Evolutionary conservation across 2,113 vertebrate genomes (phyloP).

Genomic region (Zeus faber): DNA sequence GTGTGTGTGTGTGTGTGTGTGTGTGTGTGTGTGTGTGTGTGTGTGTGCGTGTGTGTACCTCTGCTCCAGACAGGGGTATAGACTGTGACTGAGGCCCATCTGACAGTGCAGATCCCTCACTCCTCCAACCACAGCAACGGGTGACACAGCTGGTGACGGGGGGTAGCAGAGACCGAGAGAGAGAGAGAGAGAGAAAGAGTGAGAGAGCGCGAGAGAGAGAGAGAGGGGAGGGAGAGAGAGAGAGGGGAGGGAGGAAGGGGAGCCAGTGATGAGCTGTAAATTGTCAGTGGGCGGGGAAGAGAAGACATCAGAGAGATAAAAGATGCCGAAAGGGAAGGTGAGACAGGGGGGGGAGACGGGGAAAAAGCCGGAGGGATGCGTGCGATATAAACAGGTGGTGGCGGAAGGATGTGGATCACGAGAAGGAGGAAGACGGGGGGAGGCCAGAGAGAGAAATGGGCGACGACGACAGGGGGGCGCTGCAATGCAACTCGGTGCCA

Average conservation of each 20-base stretch:
- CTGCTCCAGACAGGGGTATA: conserved; percentile 61
- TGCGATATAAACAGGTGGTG: conserved; percentile 18
- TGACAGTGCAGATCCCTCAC: conserved; percentile 55
- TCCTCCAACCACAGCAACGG: conserved; percentile 21
- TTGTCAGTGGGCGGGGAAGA: conserved; percentile 21
- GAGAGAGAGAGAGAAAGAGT: not conserved
- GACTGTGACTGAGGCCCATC: conserved; percentile 68
- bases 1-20: conserved; percentile 14
- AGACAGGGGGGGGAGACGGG: conserved; percentile 8
- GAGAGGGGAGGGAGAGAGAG: not conserved
- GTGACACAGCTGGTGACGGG: conserved; percentile 41
- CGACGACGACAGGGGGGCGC: conserved; percentile 17
- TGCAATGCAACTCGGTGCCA: conserved; percentile 64
- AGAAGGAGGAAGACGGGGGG: conserved; percentile 10
- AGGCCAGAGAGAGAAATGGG: not conserved
- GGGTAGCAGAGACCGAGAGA: conserved; percentile 7
- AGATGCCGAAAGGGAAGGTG: not conserved
- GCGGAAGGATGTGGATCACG: conserved; percentile 34
- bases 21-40: conserved; percentile 6
- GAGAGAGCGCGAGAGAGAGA: no score
- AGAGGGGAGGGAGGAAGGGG: not conserved
- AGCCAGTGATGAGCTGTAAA: conserved; percentile 39
- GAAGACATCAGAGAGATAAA: conserved; percentile 2
- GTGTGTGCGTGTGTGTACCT: conserved; percentile 30
- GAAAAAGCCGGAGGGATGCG: conserved; percentile 19